Base-by-base conservation (phyloP, 1,140 invertebrate genomes). In the Cryptotermes secundus region DNA sequence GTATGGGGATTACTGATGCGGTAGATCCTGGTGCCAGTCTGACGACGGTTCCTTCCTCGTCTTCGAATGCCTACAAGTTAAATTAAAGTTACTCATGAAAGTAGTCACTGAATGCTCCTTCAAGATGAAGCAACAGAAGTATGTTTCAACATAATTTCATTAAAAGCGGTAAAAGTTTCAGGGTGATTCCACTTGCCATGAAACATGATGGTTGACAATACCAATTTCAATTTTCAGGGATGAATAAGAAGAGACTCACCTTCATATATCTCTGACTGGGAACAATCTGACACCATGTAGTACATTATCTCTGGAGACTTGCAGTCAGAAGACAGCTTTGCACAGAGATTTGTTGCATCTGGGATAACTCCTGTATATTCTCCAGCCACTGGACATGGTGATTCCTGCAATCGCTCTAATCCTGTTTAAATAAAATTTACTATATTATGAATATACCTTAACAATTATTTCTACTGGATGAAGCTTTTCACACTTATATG, bases 261-360 rank as follows among this genome's bases (percentile, higher is more conserved):
- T 92, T 94, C 94, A 86, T 92, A 94, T 34, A 95, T 88, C 88
- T 94, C 92, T 42, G 91, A 86, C 87, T 83, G 90, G 89, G 87
- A 88, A 86, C 94, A 95, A 83, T 93, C 92, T 38, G 90, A 92
- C 24, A 95, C 94, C 87, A 93, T 93, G 87, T 94, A 95, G 86
- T 94, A 94, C 94, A 95, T 95, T 45, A 93, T 90, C 87, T 95
- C 94, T 26, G 92, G 92, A 49, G 93, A 92, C 86, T 92, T 91
- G 88, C 94, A 95, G 87, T 95, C 94, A 49, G 94, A 95, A 85
- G 92, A 93, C 45, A 95, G 89, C 88, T 94, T 94, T n/a, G 94
- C 93, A 88, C 94, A 95, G 86, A 94, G 90, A 83, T 92, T 92
- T 26, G 90, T 90, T n/a, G 92, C 88, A 87, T 95, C 93, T 38